These are phyloP conservation scores for Coptotermes formosanus DNA, from an alignment of 1,140 invertebrate genomes.

Conservation along the genomic window DNA sequence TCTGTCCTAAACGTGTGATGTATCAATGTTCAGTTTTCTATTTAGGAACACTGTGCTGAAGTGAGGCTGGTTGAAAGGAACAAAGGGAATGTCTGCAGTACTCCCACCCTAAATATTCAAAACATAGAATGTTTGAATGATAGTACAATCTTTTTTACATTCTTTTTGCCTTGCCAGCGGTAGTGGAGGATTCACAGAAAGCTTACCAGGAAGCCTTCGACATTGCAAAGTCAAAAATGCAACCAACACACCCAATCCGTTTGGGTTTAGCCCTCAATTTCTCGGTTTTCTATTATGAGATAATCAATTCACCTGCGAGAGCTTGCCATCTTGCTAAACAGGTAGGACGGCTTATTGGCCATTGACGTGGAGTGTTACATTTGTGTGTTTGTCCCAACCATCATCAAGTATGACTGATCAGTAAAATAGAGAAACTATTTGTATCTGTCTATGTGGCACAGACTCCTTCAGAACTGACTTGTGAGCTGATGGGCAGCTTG, in stretches of 20 bases:
- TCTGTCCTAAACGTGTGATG: not conserved
- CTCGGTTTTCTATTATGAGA: constrained; percentile 99
- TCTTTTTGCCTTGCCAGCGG: constrained; percentile 61
- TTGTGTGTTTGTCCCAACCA: constrained; percentile 7
- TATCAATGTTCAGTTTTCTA: not conserved
- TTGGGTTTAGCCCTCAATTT: constrained; percentile 96
- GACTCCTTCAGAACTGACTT: too few relatives aligned
- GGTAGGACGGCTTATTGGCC: constrained; percentile 59
- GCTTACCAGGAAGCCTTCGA: constrained; percentile 99
- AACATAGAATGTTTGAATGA: not conserved
- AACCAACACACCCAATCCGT: constrained; percentile 95
- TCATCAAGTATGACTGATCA: not conserved
- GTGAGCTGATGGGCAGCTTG: too few relatives aligned
- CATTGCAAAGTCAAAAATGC: constrained; percentile 97
- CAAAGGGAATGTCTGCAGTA: not conserved
- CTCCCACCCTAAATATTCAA: not conserved
- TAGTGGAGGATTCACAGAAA: constrained; percentile 97
- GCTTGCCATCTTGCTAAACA: constrained; percentile 97
- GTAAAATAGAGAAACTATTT: constrained; percentile 2
- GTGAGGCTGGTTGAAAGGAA: not conserved
- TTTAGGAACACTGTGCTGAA: constrained; percentile 5
- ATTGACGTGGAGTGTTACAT: not conserved
- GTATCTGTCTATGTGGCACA: too few relatives aligned
- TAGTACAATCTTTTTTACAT: constrained; percentile 24
- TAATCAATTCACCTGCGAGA: constrained; percentile 93